Evolutionary conservation across 2,888 invertebrate genomes (phyloP).

Genomic region (Artemia sp.): DNA sequence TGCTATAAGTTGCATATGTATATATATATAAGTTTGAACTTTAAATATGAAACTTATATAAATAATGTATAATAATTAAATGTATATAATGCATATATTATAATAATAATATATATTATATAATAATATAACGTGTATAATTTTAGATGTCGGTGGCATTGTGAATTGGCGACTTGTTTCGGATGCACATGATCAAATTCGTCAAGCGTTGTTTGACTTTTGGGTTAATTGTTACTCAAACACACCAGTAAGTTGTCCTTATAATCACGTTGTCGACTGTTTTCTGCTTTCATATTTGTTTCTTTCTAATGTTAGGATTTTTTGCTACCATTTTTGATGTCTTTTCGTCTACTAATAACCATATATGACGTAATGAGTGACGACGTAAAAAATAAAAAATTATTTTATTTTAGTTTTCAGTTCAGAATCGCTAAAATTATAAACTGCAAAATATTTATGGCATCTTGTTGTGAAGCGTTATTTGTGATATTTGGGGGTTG

Average conservation of each 20-base stretch:
- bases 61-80: slow-evolving; percentile 12
- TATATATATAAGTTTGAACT: neutral
- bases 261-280: no score
- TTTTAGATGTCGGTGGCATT: slow-evolving; percentile 75
- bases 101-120: neutral
- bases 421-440: no score
- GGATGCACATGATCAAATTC: slow-evolving; percentile 87
- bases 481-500: no score
- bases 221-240: slow-evolving; percentile 79
- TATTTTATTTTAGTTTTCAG: no score
- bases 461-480: no score
- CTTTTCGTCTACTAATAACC: no score
- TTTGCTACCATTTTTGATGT: no score
- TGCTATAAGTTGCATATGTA: neutral
- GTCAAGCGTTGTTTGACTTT: slow-evolving; percentile 83
- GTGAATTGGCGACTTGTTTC: slow-evolving; percentile 81
- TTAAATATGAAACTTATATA: slow-evolving; percentile 6
- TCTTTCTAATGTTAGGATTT: no score
- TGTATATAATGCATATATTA: neutral
- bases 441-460: no score
- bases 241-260: slow-evolving; percentile 48
- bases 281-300: no score
- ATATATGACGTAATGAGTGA: no score
- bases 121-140: slow-evolving; percentile 27
- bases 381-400: no score